phyloP scores from a whole-genome alignment of 2,888 invertebrate species.

The Chalcis sispes region DNA sequence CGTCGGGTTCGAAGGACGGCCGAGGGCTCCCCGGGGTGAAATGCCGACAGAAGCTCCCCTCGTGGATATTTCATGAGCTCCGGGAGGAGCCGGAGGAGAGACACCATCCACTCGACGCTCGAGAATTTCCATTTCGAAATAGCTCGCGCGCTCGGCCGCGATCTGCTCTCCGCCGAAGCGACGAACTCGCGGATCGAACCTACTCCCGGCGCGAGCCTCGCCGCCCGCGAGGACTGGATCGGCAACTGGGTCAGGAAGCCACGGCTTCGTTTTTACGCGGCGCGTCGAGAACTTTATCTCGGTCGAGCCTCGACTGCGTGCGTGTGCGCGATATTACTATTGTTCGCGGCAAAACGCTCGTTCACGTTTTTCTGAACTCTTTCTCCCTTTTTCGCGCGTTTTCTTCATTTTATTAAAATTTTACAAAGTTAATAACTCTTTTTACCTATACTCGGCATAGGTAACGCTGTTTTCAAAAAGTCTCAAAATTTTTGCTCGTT shows the following conservation, averaged over 20 bases:
- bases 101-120: conserved; percentile 28
- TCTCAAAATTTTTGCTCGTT: too few relatives aligned
- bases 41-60: not conserved
- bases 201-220: not conserved
- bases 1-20: not conserved
- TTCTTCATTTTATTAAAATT: too few relatives aligned
- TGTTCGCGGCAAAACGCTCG: too few relatives aligned
- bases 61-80: conserved; percentile 41
- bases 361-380: too few relatives aligned
- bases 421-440: too few relatives aligned
- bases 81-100: not conserved
- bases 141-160: conserved; percentile 14
- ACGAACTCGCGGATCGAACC: conserved; percentile 22
- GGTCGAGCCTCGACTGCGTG: not conserved
- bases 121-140: conserved; percentile 47
- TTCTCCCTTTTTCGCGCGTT: too few relatives aligned
- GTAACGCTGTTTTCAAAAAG: too few relatives aligned
- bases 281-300: not conserved
- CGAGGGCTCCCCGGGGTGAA: not conserved
- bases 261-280: too few relatives aligned
- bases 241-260: too few relatives aligned
- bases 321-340: not conserved
- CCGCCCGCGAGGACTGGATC: too few relatives aligned
- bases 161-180: conserved; percentile 1
- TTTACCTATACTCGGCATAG: too few relatives aligned